These are phyloP conservation scores for Samia ricini DNA, from an alignment of 1,140 invertebrate species.

Conservation along the genomic window DNA sequence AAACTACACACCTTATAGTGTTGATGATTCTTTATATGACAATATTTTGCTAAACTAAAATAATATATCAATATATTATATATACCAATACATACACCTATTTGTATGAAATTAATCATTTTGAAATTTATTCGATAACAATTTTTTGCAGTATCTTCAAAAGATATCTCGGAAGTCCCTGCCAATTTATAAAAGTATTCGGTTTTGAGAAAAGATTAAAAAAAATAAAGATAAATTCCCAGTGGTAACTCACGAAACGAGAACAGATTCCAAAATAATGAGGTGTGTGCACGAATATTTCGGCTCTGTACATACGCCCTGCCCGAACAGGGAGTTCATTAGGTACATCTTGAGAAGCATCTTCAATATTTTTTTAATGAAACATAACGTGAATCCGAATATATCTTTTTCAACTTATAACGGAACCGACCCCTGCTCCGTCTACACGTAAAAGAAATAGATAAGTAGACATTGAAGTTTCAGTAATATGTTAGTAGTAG, in stretches of 20 bases:
- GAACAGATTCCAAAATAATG: slow-evolving; percentile 59
- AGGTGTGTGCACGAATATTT: slow-evolving; percentile 46
- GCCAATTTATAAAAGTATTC: background rate
- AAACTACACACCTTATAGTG: too few species aligned
- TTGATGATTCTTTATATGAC: too few species aligned
- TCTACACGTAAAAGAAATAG: background rate
- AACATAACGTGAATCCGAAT: background rate
- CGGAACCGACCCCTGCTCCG: background rate
- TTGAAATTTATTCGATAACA: background rate
- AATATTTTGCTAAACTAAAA: too few species aligned
- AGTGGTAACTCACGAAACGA: slow-evolving; percentile 37
- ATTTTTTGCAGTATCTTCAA: background rate
- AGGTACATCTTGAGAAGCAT: slow-evolving; percentile 10
- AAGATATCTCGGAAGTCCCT: background rate
- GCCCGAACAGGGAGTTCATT: slow-evolving; percentile 35
- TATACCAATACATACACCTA: background rate
- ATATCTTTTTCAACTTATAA: background rate
- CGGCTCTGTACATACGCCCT: slow-evolving; percentile 18
- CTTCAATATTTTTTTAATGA: background rate
- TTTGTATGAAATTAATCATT: background rate
- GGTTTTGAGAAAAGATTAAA: slow-evolving; percentile 14
- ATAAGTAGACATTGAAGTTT: too few species aligned
- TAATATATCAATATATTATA: too few species aligned
- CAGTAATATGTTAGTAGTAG: too few species aligned
- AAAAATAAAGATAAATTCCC: slow-evolving; percentile 33